Evolutionary conservation across 2,113 vertebrate genomes (phyloP), one percentile per base, ranked within the genome.

Genomic region (Mobula hypostoma): DNA sequence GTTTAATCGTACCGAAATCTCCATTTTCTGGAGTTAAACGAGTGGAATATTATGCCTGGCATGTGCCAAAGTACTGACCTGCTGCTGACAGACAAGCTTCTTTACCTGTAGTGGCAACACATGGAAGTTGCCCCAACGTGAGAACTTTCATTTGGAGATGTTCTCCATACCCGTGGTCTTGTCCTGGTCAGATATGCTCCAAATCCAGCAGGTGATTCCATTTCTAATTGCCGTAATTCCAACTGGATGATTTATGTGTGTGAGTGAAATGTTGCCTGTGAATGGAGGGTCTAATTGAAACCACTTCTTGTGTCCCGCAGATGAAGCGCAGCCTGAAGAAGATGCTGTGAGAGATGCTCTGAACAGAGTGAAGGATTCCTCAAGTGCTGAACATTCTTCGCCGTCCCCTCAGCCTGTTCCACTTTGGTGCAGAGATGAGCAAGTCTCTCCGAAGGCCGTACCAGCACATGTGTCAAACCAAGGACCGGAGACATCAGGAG

Each of bases 241-340:
- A 70, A 70, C 17, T 70, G 68, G 68, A 70, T 48, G 48, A 48
- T 61, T 24, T 14, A 63, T 19, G 15, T 66, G 14, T 63, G 19
- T 6, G 48, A 63, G 85, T 63, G 56, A n/a, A 15, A 90, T 17
- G 15, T 7, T 90, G 29, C 90, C 90, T 48, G 14, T 48, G 90
- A 74, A 27, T 90, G 29, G 17, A 32, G 61, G 24, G 29, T 29
- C 12, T 63, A 61, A n/a, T 7, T 90, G 14, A 90, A 90, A 66
- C n/a, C 15, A 66, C 2, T 90, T 17, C 27, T 66, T 66, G 85
- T 66, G 19, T 74, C 94, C 94, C 96, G 95, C 97, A 98, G 98
- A 98, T 96, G 98, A 98, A 94, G 98, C 98, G 95, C 97, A 96
- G 94, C 98, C 97, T 0, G 98, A 97, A 94, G 97, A 99, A 0